Evolutionary conservation across 2,888 invertebrate genomes (phyloP), one percentile per base, ranked within the genome.

Genomic region (Deilephila elpenor): DNA sequence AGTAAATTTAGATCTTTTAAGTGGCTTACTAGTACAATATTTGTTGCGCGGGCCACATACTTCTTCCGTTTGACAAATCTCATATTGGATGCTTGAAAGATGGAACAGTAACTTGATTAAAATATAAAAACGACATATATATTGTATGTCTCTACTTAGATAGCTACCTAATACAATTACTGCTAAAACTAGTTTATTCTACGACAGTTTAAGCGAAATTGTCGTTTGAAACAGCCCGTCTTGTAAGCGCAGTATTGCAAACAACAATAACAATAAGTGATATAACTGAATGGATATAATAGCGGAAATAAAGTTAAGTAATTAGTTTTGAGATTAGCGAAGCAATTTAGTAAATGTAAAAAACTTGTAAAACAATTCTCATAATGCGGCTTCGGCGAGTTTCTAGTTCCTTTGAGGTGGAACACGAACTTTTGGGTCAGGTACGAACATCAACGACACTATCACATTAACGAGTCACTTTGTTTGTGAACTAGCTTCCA

Each of bases 381-480:
- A 81, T 84, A 84, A 84, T 85, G 82, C 74, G 78, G 80, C 78
- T 77, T 82, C 73, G 76, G 78, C 73, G 81, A 80, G 79, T 79
- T 75, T 76, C 77, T 76, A 78, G 78, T 81, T 85, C 82, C 86
- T 87, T 86, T 87, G 86, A 86, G 80, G 80, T 79, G 75, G 79
- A 78, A 80, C 82, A 76, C 78, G 87, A 90, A 89, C 80, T 90
- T 89, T 88, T 82, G 88, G 89, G 89, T 88, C 88, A 87, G 88
- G 86, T 84, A 84, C 81, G 81, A 83, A 77, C 84, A 83, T 80
- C 81, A 83, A 80, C 86, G 88, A 86, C 88, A 89, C 89, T 89
- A 90, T 89, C 86, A 87, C 88, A 88, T 89, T 89, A 89, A 87
- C 87, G 85, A 87, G 84, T 86, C 84, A 86, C 86, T 89, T 85